Evolutionary conservation across 2,113 vertebrate species (phyloP), one percentile per base, ranked within the genome.

Genomic region (Brachypteracias leptosomus): DNA sequence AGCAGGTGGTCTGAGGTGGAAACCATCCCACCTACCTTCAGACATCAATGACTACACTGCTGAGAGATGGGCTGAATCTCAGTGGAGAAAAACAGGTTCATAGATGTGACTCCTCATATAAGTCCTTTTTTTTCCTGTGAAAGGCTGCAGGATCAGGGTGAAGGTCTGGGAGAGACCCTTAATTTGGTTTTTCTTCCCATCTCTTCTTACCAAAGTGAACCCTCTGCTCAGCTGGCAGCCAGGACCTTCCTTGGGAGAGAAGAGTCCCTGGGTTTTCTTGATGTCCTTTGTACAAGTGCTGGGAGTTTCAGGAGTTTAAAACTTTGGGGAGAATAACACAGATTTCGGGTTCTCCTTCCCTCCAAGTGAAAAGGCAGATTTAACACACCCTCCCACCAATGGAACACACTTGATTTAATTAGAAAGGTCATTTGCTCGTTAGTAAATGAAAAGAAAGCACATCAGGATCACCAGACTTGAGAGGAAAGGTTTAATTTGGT

Each of bases 31-130:
- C 8, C 13, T 33, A 5, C 31, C 28, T 38, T 66, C 42, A 44
- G n/a, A 24, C 7, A 29, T 1, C 0, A 0, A 9, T 33, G 65
- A 18, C 2, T n/a, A n/a, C 2, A 28, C 14, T 71, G 16, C 28
- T 72, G 22, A 83, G 22, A 59, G 38, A 13, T 73, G 59, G 44
- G 28, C 15, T 2, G 3, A 42, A 26, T 18, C 9, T 36, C 9
- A 8, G 8, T 63, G 35, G 36, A 35, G 28, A 49, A 66, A 81
- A 71, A 3, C 10, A 72, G 21, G 40, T 33, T 35, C 11, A 11
- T 1, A 20, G 24, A 2, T 25, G 6, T 3, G 10, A 21, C 6
- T 57, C 11, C 4, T 77, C 25, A 4, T 6, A 3, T 0, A 3
- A 6, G 8, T 63, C 35, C 40, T 65, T 46, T 3, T 3, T 59